Evolutionary conservation across 2,113 vertebrate species (phyloP).

Genomic region (Ceyx cyanopectus): DNA sequence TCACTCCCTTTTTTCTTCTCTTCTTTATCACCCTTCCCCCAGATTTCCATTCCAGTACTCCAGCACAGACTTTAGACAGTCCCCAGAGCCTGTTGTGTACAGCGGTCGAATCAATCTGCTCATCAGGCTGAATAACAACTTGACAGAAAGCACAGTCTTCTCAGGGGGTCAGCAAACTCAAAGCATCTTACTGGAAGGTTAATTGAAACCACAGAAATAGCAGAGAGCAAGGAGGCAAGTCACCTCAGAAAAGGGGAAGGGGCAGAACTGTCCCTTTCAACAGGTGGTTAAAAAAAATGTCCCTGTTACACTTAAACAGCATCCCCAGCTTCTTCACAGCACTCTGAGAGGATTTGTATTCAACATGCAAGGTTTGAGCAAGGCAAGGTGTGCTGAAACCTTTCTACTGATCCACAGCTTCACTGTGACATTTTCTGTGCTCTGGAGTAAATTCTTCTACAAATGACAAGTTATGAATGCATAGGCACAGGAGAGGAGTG

Average conservation of each 20-base stretch:
- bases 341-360: not conserved
- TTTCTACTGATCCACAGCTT: not conserved
- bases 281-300: not conserved
- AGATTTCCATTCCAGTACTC: not conserved
- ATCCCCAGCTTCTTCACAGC: not conserved
- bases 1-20: not conserved
- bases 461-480: not conserved
- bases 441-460: not conserved
- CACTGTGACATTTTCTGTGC: not conserved
- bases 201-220: not conserved
- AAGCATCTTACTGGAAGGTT: not conserved
- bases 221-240: not conserved
- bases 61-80: not conserved
- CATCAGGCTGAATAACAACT: not conserved
- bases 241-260: not conserved
- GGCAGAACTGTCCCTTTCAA: not conserved
- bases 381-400: not conserved
- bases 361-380: not conserved
- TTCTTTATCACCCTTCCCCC: not conserved
- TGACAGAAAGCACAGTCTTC: not conserved
- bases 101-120: not conserved
- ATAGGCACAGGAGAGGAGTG: not conserved
- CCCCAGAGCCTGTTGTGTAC: not conserved
- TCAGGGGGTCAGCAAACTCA: not conserved
- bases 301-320: not conserved